A percentile compares a stretch with the other conserved stretches of the same genome.
Evolutionary conservation across 2,888 invertebrate species (phyloP).

Genomic region (Latrodectus hesperus): DNA sequence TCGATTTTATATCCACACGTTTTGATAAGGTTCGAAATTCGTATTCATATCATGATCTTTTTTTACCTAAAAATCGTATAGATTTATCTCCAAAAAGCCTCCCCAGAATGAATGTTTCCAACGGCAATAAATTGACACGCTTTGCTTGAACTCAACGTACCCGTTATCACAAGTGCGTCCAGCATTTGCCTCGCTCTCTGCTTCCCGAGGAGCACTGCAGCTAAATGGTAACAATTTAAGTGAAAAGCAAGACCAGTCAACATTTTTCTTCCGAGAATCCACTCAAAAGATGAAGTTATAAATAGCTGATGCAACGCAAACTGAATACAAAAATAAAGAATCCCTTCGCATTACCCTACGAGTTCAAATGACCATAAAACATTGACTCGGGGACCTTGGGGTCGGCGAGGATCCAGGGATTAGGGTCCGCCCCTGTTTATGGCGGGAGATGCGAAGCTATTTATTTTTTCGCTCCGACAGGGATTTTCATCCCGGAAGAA

Average conservation of each 20-base stretch:
- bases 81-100: too few species aligned
- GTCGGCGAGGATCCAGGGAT: conserved; percentile 59
- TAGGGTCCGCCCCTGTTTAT: conserved; percentile 67
- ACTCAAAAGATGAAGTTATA: conserved; percentile 67
- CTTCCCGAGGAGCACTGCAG: background rate
- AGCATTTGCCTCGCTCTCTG: background rate
- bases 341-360: conserved; percentile 52
- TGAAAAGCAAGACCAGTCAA: conserved; percentile 6
- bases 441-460: conserved; percentile 53
- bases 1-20: too few species aligned
- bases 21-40: too few species aligned
- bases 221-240: conserved; percentile 5
- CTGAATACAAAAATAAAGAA: conserved; percentile 51
- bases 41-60: too few species aligned
- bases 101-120: too few species aligned
- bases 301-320: conserved; percentile 54
- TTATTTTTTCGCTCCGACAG: conserved; percentile 65
- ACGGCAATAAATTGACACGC: too few species aligned
- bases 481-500: conserved; percentile 63
- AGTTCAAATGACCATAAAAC: conserved; percentile 69
- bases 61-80: too few species aligned
- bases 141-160: too few species aligned
- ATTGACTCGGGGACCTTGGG: conserved; percentile 56
- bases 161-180: too few species aligned
- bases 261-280: conserved; percentile 52